Evolutionary conservation across 2,888 invertebrate species (phyloP), one percentile per base, ranked within the genome.

Genomic region (Yponomeuta plumbellus): DNA sequence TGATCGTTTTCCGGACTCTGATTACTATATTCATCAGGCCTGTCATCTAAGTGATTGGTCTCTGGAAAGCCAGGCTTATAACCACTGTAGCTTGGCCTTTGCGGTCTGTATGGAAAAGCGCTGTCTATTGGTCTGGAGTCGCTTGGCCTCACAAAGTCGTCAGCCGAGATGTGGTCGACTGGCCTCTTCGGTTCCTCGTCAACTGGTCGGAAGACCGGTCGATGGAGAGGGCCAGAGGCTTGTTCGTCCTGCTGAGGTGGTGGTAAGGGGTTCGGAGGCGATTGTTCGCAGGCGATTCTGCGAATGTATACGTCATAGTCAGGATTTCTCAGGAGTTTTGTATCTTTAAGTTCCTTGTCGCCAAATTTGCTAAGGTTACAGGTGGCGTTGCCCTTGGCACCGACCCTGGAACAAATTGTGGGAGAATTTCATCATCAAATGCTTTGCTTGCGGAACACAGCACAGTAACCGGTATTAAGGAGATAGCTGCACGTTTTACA

Each of bases 381-480:
- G 0, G 90, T 89, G 0, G 90, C 88, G 67, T 91, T 91, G 67
- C 91, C 91, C 80, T 90, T 90, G 1, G 91, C 91, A 0, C 91
- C 91, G 3, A 91, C 88, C 0, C 91, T 91, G 78, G 8, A 80
- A 80, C 22, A 68, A 62, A 64, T 10, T 22, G 23, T 8, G 59
- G 6, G 1, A 6, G 34, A 34, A 34, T 34, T 4, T 5, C 1
- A 8, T 5, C 34, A 8, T 34, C 34, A 8, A 8, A 34, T 8
- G 8, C 34, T 34, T 34, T 34, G 34, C 34, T 34, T 34, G 6
- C 34, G 34, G 34, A 34, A 6, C 34, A 4, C 34, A 8, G 34
- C 34, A 34, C 34, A 34, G 34, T 34, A 34, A 34, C 8, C 8
- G 8, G 6, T 1, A 34, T 4, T 26, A 34, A 34, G 8, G 5